These are phyloP conservation scores for Adrianichthys oophorus DNA, from an alignment of 2,797 vertebrate species.

Conservation along the genomic window DNA sequence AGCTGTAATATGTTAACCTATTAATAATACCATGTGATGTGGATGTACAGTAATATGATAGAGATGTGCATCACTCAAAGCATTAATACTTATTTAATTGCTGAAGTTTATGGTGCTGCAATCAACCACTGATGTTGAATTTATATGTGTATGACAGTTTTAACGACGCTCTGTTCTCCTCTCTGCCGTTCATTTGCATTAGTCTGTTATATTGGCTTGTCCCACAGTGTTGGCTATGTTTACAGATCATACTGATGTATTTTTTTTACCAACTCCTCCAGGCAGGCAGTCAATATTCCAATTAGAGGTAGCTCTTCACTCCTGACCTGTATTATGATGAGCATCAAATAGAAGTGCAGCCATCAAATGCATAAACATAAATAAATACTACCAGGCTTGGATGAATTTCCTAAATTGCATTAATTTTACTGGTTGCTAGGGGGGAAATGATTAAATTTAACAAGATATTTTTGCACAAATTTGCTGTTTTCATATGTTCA, in stretches of 20 bases:
- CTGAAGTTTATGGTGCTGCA: slow-evolving; percentile 35
- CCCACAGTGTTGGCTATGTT: slow-evolving; percentile 43
- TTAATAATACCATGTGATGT: slow-evolving; percentile 2
- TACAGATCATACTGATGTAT: slow-evolving; percentile 71
- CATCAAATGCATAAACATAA: not conserved
- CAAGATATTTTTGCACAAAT: too few species aligned
- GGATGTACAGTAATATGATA: slow-evolving; percentile 15
- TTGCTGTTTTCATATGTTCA: too few species aligned
- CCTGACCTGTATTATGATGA: slow-evolving; percentile 31
- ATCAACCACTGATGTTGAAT: slow-evolving; percentile 31
- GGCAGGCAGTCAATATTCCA: slow-evolving; percentile 71
- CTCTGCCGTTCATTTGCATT: slow-evolving; percentile 60
- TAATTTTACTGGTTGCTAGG: too few species aligned
- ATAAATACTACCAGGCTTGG: too few species aligned
- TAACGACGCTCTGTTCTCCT: slow-evolving; percentile 36
- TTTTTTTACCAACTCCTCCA: slow-evolving; percentile 51
- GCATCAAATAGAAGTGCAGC: slow-evolving; percentile 37
- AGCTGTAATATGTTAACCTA: too few species aligned
- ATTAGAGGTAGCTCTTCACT: slow-evolving; percentile 69
- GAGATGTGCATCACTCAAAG: slow-evolving; percentile 34
- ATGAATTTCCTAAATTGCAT: too few species aligned
- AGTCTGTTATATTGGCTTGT: slow-evolving; percentile 42
- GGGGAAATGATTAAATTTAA: too few species aligned
- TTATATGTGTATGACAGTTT: slow-evolving; percentile 37
- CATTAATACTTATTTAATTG: slow-evolving; percentile 40